phyloP scores from a whole-genome alignment of 2,888 invertebrate genomes.

The Diachrysia chrysitis region DNA sequence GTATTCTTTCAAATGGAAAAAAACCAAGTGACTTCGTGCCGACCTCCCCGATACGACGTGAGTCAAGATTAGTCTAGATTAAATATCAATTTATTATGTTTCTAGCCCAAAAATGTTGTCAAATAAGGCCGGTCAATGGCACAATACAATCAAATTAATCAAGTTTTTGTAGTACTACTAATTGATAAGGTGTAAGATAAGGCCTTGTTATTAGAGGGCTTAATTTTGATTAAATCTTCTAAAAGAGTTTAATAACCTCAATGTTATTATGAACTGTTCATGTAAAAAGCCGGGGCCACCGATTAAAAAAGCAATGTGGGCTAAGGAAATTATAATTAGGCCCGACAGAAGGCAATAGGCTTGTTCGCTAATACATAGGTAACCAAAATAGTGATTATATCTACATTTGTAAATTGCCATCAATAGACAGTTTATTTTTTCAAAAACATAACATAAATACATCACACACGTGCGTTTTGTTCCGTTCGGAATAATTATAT shows the following conservation, averaged over 20 bases:
- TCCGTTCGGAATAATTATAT: too few relatives aligned
- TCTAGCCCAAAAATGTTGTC: neutral
- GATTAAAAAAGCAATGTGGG: constrained; percentile 1
- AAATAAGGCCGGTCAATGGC: neutral
- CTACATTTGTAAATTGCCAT: neutral
- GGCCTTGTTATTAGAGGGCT: neutral
- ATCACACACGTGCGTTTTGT: too few relatives aligned
- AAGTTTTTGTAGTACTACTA: neutral
- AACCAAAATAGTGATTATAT: neutral
- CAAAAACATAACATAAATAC: too few relatives aligned
- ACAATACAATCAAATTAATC: neutral
- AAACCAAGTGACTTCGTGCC: neutral
- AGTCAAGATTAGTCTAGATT: neutral
- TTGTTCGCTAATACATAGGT: neutral
- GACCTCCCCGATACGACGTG: neutral
- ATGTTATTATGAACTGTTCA: neutral
- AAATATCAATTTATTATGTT: neutral
- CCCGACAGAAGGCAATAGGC: neutral
- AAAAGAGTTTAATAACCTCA: neutral
- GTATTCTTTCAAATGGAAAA: neutral
- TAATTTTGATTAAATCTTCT: neutral
- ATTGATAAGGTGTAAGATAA: neutral
- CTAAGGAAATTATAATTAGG: neutral
- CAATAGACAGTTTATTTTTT: neutral
- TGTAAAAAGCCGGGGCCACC: neutral